Evolutionary conservation across 2,888 invertebrate genomes (phyloP).

Genomic region (Hanleya hanleyi): DNA sequence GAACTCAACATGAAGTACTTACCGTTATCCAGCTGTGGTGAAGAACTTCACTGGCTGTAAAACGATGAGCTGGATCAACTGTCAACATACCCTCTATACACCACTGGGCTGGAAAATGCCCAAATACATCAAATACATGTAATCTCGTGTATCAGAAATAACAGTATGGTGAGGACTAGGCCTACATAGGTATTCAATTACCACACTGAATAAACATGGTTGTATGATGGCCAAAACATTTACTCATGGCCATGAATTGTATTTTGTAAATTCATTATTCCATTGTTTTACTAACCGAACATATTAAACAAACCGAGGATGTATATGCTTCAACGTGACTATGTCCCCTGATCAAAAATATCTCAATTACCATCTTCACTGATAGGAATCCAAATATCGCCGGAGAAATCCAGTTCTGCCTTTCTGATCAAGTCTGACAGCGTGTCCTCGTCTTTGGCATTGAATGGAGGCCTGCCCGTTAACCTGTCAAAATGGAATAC

Average conservation of each 20-base stretch:
- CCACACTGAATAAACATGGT: too few species aligned
- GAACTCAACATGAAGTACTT: conserved; percentile 25
- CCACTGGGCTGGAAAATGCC: conserved; percentile 71
- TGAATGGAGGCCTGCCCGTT: conserved; percentile 66
- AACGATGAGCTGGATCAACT: conserved; percentile 76
- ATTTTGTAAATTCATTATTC: too few species aligned
- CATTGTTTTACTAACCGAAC: background rate
- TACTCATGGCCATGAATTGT: too few species aligned
- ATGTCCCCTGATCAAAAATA: background rate
- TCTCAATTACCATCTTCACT: conserved; percentile 61
- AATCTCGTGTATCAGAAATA: too few species aligned
- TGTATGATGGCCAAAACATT: too few species aligned
- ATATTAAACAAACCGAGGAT: background rate
- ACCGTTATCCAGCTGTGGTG: conserved; percentile 75
- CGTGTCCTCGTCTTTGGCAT: conserved; percentile 58
- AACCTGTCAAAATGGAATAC: too few species aligned
- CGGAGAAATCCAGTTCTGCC: conserved; percentile 58
- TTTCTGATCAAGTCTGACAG: conserved; percentile 66
- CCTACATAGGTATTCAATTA: too few species aligned
- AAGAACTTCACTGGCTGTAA: conserved; percentile 76
- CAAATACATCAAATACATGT: too few species aligned
- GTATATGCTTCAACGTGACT: background rate
- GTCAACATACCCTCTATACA: conserved; percentile 75
- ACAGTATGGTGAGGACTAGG: too few species aligned
- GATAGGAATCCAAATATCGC: conserved; percentile 54